These are phyloP conservation scores for Brachypodius melanocephalos DNA, from an alignment of 2,113 vertebrate genomes.

Conservation along the genomic window DNA sequence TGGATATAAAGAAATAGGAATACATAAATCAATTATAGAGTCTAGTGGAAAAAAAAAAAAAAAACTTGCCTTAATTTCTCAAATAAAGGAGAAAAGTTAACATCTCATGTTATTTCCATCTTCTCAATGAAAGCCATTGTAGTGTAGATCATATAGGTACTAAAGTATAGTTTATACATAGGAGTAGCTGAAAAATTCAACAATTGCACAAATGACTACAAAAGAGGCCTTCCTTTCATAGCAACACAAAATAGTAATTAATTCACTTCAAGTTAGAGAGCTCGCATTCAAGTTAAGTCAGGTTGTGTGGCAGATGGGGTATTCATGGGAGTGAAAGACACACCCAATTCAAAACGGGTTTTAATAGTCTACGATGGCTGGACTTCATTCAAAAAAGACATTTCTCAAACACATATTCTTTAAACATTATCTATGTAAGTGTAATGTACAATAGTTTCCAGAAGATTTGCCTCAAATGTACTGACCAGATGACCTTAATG, in stretches of 20 bases:
- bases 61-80: background rate
- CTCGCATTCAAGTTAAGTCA: background rate
- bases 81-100: constrained; percentile 1
- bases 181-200: background rate
- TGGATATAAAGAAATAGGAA: constrained; percentile 41
- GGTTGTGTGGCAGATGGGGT: background rate
- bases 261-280: background rate
- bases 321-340: background rate
- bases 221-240: background rate
- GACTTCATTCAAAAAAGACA: background rate
- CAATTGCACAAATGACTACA: background rate
- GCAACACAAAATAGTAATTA: background rate
- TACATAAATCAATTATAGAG: constrained; percentile 23
- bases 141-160: background rate
- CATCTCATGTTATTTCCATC: constrained; percentile 9
- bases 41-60: background rate
- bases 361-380: background rate
- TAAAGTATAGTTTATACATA: background rate
- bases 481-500: background rate
- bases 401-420: background rate
- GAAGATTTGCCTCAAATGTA: background rate
- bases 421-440: background rate
- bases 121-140: background rate
- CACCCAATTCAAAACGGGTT: background rate
- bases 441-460: background rate